Conservation (phyloP, 2,113 vertebrate genomes). For the Mesoclemmys tuberculata region DNA sequence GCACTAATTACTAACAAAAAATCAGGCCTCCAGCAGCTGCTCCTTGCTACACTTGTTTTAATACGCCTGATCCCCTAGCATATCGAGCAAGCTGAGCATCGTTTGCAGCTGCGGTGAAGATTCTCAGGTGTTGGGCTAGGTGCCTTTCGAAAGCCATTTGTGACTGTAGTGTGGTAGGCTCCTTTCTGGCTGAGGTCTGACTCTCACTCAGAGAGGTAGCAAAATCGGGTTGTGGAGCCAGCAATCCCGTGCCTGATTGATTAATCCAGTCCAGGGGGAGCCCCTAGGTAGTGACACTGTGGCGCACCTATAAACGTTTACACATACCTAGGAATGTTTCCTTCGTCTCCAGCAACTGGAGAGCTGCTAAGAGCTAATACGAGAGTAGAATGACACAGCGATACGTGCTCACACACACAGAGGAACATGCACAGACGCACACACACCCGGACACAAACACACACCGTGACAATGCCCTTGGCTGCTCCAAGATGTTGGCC, state of each 20-base stretch:
- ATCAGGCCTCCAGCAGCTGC: neutral
- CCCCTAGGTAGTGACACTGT: neutral
- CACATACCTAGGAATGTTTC: neutral
- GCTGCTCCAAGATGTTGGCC: constrained; percentile 23
- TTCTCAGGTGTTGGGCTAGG: neutral
- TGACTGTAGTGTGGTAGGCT: neutral
- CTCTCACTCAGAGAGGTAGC: neutral
- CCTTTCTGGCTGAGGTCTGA: neutral
- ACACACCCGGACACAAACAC: neutral
- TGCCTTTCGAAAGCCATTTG: neutral
- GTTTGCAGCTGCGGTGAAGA: neutral
- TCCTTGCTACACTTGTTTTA: constrained; percentile 30
- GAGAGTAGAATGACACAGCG: neutral
- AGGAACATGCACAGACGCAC: neutral
- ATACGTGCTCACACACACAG: neutral
- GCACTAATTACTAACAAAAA: neutral
- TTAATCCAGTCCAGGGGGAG: neutral
- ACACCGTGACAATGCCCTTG: neutral
- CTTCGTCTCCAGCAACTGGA: constrained; percentile 7
- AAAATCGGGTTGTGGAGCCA: fast-evolving
- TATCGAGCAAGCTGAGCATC: constrained; percentile 40
- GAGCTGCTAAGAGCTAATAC: neutral
- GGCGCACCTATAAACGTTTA: neutral
- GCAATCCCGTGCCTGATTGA: neutral
- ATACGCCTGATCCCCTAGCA: neutral